A percentile compares a stretch with the other conserved stretches of the same genome.
phyloP scores from a whole-genome alignment of 2,888 invertebrate genomes.

The Andrena dorsata region DNA sequence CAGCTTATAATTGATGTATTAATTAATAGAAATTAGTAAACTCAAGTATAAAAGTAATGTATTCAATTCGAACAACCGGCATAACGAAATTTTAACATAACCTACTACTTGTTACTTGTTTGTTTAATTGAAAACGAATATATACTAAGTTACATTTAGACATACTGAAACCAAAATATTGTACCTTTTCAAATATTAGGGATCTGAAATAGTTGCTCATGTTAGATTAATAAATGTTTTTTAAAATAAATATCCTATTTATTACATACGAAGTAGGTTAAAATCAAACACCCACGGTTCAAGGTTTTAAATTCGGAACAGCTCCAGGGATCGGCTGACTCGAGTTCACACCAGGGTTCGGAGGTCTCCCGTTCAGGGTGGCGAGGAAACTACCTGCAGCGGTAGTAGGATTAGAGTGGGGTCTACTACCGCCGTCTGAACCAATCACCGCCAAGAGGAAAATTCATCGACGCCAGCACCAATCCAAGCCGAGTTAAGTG shows the following conservation, averaged over 20 bases:
- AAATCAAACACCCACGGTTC: too few relatives aligned
- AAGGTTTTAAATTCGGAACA: not conserved
- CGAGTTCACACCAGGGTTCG: too few relatives aligned
- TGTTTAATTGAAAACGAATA: not conserved
- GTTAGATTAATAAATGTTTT: slow-evolving; percentile 21
- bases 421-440: too few relatives aligned
- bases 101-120: not conserved
- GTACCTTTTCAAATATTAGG: slow-evolving; percentile 61
- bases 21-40: not conserved
- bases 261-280: too few relatives aligned
- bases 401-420: too few relatives aligned
- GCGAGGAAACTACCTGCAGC: too few relatives aligned
- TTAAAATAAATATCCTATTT: not conserved
- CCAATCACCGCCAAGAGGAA: too few relatives aligned
- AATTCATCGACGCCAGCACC: too few relatives aligned
- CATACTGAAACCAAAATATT: not conserved
- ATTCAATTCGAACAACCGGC: not conserved
- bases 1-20: not conserved
- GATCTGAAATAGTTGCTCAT: slow-evolving; percentile 61
- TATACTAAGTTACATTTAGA: not conserved
- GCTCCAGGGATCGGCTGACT: too few relatives aligned
- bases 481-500: too few relatives aligned
- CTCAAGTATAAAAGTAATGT: not conserved
- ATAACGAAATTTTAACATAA: slow-evolving; percentile 15
- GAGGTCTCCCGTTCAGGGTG: too few relatives aligned